Evolutionary conservation across 2,113 vertebrate genomes (phyloP).

Genomic region (Thamnophis sirtalis): DNA sequence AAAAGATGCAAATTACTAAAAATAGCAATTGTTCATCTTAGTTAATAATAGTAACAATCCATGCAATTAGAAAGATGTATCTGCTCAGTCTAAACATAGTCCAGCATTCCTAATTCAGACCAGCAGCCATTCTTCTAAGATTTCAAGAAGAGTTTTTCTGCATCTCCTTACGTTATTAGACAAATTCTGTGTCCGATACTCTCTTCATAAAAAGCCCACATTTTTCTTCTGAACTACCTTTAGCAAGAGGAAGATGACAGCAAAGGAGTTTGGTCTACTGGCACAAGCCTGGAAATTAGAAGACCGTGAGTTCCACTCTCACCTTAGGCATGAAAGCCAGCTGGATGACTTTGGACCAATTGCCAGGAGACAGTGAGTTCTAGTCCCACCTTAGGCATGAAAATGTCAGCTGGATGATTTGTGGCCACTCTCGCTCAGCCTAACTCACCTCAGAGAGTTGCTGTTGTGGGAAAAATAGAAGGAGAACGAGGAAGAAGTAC

Average conservation of each 20-base stretch:
- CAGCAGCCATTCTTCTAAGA: neutral
- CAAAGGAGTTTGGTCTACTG: neutral
- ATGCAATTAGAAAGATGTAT: neutral
- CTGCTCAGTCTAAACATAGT: neutral
- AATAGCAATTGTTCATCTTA: neutral
- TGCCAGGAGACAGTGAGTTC: neutral
- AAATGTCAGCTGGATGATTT: neutral
- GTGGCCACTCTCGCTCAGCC: neutral
- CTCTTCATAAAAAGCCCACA: neutral
- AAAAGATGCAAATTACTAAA: neutral
- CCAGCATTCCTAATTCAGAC: neutral
- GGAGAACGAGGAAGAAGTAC: neutral
- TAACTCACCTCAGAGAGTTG: neutral
- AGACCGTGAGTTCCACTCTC: neutral
- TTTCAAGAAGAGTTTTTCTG: neutral
- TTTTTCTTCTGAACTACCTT: neutral
- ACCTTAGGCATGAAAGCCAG: neutral
- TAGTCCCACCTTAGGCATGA: neutral
- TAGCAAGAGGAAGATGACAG: neutral
- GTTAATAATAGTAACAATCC: neutral
- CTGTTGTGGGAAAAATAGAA: neutral
- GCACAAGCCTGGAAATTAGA: neutral
- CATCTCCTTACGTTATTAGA: neutral
- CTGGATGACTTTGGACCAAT: neutral
- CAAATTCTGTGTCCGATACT: neutral